phyloP scores from a whole-genome alignment of 2,113 vertebrate genomes.

The Mus spicilegus region DNA sequence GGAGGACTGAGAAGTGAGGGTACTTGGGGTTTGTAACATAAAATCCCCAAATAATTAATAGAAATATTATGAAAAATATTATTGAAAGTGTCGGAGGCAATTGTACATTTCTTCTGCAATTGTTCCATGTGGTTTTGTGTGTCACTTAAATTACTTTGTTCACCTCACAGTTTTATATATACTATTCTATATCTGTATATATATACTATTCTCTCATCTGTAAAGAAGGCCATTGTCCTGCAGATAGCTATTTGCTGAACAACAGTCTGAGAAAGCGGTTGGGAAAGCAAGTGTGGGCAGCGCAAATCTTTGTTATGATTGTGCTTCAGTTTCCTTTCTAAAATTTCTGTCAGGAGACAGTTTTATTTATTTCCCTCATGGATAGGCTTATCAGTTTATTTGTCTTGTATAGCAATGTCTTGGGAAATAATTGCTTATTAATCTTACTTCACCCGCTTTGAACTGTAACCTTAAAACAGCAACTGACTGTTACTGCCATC shows the following conservation, averaged over 20 bases:
- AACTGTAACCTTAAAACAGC: neutral
- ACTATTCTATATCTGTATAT: neutral
- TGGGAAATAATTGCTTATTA: constrained; percentile 39
- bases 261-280: neutral
- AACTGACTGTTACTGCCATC: neutral
- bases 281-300: neutral
- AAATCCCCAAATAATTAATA: neutral
- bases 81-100: constrained; percentile 1
- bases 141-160: neutral
- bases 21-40: neutral
- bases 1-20: neutral
- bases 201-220: neutral
- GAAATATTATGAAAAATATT: neutral
- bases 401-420: neutral
- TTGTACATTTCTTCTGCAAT: neutral
- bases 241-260: neutral
- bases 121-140: constrained; percentile 24
- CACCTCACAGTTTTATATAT: neutral
- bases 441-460: constrained; percentile 31
- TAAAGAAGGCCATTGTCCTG: neutral
- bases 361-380: neutral
- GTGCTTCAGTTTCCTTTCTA: constrained; percentile 40
- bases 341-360: constrained; percentile 48
- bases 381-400: neutral
- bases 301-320: neutral